Evolutionary conservation across 2,797 vertebrate genomes (phyloP), one percentile per base, ranked within the genome.

Genomic region (Cacajao melanocephalus): DNA sequence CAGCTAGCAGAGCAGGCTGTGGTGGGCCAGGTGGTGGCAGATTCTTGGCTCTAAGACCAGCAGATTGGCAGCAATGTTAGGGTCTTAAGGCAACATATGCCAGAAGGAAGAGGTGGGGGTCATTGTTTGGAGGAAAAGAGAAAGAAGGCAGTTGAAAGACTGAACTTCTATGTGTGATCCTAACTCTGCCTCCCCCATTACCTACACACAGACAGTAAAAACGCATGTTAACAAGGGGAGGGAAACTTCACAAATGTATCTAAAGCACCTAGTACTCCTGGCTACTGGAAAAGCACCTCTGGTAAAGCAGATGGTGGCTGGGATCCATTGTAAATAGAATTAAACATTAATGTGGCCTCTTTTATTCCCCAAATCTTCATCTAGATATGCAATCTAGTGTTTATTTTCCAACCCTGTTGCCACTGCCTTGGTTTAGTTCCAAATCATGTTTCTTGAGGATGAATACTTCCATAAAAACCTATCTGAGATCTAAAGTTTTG

Each of bases 351-450:
- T 14, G 4, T 76, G 64, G 39, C 20, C 19, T 48, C 26, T 72
- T 39, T 78, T 67, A 58, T 52, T 46, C 58, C 52, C 12, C 55
- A 89, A 89, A 73, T 73, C 20, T 83, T 84, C 83, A 85, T 90
- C 82, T 85, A 76, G n/a, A 88, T 85, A 57, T 91, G 73, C 91
- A 97, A 85, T 33, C 61, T 88, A 41, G 20, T 88, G 17, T 70
- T 90, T 94, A 48, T 79, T 93, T 93, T 70, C 52, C 33, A 83
- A 52, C 15, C 36, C 28, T 1, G 0, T 72, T 67, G 58, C 33
- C 87, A 82, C 33, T 48, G 24, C 28, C 80, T 96, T 93, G 58
- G n/a, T 82, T 91, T 78, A 61, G 79, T 55, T 44, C 33, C 41
- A 39, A 73, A 75, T 70, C 4, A 13, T 50, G 44, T 10, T 83